Percentiles rank a stretch among this genome's conserved stretches.
Conservation (phyloP, 2,797 vertebrate species). For the Trematomus bernacchii region DNA sequence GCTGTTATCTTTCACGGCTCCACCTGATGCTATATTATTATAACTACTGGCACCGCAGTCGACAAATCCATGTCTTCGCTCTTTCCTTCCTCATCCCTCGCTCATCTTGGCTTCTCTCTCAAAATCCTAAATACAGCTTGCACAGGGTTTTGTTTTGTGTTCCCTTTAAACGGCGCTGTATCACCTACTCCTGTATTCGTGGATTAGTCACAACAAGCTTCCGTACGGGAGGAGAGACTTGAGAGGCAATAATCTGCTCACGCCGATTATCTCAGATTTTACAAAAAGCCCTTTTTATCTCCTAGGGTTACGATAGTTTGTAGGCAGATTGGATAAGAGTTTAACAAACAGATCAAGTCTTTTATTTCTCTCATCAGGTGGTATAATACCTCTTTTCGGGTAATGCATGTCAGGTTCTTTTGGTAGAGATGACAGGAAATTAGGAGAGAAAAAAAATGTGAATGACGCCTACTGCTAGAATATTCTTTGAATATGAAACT, state of each 20-base stretch:
- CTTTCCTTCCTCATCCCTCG: constrained; percentile 42
- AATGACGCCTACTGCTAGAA: not conserved
- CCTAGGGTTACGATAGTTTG: not conserved
- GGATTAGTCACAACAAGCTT: constrained; percentile 50
- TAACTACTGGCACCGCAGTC: constrained; percentile 40
- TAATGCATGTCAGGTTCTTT: too few relatives aligned
- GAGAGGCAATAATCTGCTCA: not conserved
- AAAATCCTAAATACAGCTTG: constrained; percentile 39
- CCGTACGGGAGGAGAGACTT: constrained; percentile 10
- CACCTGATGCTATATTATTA: constrained; percentile 62
- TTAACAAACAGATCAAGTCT: not conserved
- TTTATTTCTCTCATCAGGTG: not conserved
- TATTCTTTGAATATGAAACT: not conserved
- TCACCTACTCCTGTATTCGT: constrained; percentile 32
- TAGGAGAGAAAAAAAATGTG: not conserved
- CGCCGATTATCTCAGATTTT: constrained; percentile 33
- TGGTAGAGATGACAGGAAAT: not conserved
- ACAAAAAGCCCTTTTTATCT: not conserved
- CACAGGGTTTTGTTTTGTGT: constrained; percentile 31
- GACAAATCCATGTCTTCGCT: constrained; percentile 42
- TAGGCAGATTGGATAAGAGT: not conserved
- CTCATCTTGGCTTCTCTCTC: constrained; percentile 40
- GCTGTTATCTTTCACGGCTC: constrained; percentile 55
- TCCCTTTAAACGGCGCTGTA: constrained; percentile 36
- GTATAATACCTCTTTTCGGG: not conserved